phyloP scores from a whole-genome alignment of 2,113 vertebrate genomes.

The Uropsilus gracilis region DNA sequence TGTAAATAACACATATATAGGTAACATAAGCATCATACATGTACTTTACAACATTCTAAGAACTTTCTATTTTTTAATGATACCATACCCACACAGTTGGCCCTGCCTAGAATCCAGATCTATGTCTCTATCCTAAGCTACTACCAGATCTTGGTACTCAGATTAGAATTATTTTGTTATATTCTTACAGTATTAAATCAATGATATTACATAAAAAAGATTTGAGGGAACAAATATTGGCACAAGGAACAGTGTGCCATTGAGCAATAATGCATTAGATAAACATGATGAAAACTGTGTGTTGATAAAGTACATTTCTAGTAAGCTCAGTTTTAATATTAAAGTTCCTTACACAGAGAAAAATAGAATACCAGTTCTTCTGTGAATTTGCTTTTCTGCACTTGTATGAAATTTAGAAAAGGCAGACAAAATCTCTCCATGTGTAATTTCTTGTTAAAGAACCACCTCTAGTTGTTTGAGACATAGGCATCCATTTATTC shows the following conservation, averaged over 20 bases:
- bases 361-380: neutral
- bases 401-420: neutral
- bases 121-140: neutral
- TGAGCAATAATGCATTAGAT: neutral
- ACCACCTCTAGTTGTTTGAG: neutral
- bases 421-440: neutral
- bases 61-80: neutral
- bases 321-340: neutral
- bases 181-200: neutral
- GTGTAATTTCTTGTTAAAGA: neutral
- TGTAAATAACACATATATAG: too few relatives aligned
- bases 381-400: neutral
- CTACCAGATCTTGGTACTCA: neutral
- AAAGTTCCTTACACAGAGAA: neutral
- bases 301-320: neutral
- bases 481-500: neutral
- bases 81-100: neutral
- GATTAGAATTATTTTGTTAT: neutral
- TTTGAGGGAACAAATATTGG: neutral
- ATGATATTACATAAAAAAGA: neutral
- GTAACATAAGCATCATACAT: too few relatives aligned
- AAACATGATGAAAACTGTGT: neutral
- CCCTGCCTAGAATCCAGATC: neutral
- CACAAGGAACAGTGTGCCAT: neutral
- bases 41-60: neutral